A percentile compares a stretch with the other conserved stretches of the same genome.
phyloP scores from a whole-genome alignment of 2,888 invertebrate genomes.

The Lathronympha strigana region DNA sequence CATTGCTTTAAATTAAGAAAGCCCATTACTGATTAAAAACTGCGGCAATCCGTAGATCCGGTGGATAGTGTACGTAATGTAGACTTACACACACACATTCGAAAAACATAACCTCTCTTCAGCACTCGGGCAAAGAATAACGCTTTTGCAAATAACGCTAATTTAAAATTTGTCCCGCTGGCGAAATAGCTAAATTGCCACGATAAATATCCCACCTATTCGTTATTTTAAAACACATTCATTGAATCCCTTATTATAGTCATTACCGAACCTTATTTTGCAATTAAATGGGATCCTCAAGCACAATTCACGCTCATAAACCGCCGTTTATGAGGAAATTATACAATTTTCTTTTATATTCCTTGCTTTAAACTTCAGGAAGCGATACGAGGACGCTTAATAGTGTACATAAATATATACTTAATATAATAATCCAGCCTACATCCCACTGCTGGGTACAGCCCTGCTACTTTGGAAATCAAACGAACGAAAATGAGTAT shows the following conservation, averaged over 20 bases:
- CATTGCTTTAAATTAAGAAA: no score
- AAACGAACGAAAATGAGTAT: no score
- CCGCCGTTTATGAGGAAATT: slow-evolving; percentile 32
- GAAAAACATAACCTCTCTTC: no score
- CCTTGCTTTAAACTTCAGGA: slow-evolving; percentile 25
- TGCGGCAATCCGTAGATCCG: no score
- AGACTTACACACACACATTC: no score
- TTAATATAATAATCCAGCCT: no score
- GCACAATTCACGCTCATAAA: slow-evolving; percentile 30
- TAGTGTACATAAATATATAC: no score
- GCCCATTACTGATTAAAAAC: no score
- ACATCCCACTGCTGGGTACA: no score
- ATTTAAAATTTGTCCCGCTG: background rate
- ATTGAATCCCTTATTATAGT: slow-evolving; percentile 22
- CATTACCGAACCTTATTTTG: slow-evolving; percentile 21
- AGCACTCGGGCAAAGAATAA: background rate
- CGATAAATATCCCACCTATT: background rate
- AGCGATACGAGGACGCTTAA: no score
- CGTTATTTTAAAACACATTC: slow-evolving; percentile 11
- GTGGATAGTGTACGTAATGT: no score
- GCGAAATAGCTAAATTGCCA: background rate
- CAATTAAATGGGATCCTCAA: slow-evolving; percentile 20
- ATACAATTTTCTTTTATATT: slow-evolving; percentile 35
- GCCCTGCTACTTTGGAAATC: no score
- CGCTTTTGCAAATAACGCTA: background rate